Percentiles rank a stretch among this genome's conserved stretches.
These are phyloP conservation scores for Porites lutea DNA, from an alignment of 64 coral and sea anemone genomes.

Conservation along the genomic window DNA sequence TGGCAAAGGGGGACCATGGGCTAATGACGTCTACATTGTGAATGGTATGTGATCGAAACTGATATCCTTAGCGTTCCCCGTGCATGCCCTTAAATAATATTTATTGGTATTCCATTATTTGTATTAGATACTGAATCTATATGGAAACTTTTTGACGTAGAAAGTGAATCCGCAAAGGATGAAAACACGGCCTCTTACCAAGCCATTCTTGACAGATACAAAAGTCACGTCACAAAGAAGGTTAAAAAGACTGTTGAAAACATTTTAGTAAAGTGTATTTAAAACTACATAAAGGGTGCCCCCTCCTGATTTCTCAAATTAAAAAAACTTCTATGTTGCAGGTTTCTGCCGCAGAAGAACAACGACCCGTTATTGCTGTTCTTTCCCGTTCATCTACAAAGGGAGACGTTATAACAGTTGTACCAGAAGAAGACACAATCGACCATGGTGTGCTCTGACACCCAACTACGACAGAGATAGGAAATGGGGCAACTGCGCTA, in stretches of 20 bases:
- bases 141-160: no score
- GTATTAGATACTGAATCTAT: no score
- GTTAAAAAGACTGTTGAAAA: no score
- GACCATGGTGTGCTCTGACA: constrained; percentile 72
- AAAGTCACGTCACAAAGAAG: no score
- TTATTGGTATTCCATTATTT: no score
- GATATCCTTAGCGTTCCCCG: no score
- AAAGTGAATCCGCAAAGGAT: no score
- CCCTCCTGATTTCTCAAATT: neutral
- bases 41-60: neutral
- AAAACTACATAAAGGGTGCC: no score
- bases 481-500: constrained; percentile 62
- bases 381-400: constrained; percentile 72
- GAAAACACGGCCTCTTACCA: no score
- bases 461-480: constrained; percentile 68
- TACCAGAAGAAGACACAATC: constrained; percentile 24
- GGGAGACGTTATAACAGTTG: constrained; percentile 55
- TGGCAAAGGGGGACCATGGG: constrained; percentile 59
- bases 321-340: neutral
- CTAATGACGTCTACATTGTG: constrained; percentile 52
- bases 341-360: constrained; percentile 44
- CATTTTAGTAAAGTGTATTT: no score
- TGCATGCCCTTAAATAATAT: no score
- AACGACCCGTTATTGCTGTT: constrained; percentile 38
- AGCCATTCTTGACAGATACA: no score